Evolutionary conservation across 1,140 invertebrate genomes (phyloP).

Genomic region (Ceratosolen solmsi): DNA sequence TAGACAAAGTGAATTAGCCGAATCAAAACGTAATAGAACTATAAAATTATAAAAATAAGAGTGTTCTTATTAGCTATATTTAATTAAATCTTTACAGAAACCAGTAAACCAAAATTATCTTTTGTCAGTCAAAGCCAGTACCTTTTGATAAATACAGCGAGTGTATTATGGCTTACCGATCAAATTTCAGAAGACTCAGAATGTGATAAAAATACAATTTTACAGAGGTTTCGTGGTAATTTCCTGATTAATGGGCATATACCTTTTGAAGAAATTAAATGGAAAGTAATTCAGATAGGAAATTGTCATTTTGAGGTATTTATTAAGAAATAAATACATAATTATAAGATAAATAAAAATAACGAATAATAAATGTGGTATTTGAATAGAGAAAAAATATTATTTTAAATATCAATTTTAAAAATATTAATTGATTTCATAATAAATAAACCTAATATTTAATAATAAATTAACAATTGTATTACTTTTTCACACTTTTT

Average conservation of each 20-base stretch:
- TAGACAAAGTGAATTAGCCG: constrained; percentile 71
- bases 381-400: too few relatives aligned
- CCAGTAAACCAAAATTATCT: constrained; percentile 75
- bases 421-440: not conserved
- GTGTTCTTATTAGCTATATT: not conserved
- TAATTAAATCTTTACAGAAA: constrained; percentile 58
- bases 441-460: not conserved
- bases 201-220: constrained; percentile 74
- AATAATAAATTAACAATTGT: too few relatives aligned
- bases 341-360: not conserved
- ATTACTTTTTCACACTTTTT: too few relatives aligned
- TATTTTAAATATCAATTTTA: too few relatives aligned
- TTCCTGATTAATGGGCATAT: constrained; percentile 77
- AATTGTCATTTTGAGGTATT: constrained; percentile 79
- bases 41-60: not conserved
- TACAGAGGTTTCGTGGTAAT: constrained; percentile 81
- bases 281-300: constrained; percentile 82
- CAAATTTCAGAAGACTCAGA: constrained; percentile 75
- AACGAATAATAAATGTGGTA: not conserved
- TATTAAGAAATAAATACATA: not conserved
- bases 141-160: constrained; percentile 85
- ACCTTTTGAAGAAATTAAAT: constrained; percentile 85
- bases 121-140: constrained; percentile 92
- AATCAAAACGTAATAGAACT: constrained; percentile 57
- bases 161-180: constrained; percentile 80